Base-by-base conservation (phyloP, 2,797 vertebrate species). In the Cetoscarus ocellatus region DNA sequence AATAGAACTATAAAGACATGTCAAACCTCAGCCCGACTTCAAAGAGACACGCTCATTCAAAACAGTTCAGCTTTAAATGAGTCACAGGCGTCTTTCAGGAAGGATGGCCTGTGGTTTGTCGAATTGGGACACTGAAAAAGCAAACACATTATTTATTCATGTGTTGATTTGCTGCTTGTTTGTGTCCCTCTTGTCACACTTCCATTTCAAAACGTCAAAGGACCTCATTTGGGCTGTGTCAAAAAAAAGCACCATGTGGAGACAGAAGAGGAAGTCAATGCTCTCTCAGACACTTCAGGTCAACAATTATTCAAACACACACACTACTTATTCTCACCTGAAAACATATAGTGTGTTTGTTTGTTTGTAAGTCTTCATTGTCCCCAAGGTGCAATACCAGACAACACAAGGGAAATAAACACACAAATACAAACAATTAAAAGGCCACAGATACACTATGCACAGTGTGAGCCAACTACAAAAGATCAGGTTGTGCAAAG, bases 101-200 rank as follows among this genome's bases (percentile, higher is more conserved):
- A 82, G 70, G 75, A 81, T 60, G 78, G 82, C 58, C 80, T 76
- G 73, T 72, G 66, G 70, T 87, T 88, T 83, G 68, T 83, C 44
- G 18, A 92, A 91, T 84, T 87, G 79, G 88, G 89, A 90, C 85
- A 82, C 64, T 45, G 76, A 77, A 83, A 86, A 91, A 64, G 76
- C 83, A 86, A 89, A 89, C 84, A 82, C 27, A 91, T 91, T 63
- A 89, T 88, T 89, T 86, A 91, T 92, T 90, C 52, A 91, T 91
- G 81, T 88, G 81, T 88, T 90, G 83, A 87, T 88, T 82, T 70
- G 51, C 69, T 78, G 69, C 63, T 82, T 88, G 82, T 83, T 92
- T 89, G 75, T 68, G 79, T 87, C 86, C 85, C 72, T 67, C 64
- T 86, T 84, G 84, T 91, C 86, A 85, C 76, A 79, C 83, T 83